Evolutionary conservation across 1,140 invertebrate species (phyloP), one percentile per base, ranked within the genome.

Genomic region (Charaxes varanes): DNA sequence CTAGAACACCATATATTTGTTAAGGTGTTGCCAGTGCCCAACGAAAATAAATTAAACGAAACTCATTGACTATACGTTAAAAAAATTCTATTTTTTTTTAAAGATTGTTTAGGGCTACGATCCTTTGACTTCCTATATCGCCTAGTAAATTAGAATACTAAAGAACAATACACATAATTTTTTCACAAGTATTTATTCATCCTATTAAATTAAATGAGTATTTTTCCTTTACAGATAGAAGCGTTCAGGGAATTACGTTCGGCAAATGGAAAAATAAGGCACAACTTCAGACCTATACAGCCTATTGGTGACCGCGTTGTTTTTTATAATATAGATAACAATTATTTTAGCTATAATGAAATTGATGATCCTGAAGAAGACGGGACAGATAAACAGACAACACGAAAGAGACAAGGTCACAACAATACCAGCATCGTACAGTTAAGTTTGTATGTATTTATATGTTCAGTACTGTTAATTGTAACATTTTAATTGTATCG

Each of bases 271-370:
- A 78, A 87, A 37, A 60, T 94, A 28, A 90, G 86, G 0, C 91
- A 93, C 53, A 94, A 94, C 60, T 92, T 90, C 65, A 87, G 93
- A 10, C 92, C 92, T 0, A 87, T 91, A 11, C 93, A 94, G 63
- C 89, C 90, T 0, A 76, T 93, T 0, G 87, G 90, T 11, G 89
- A 90, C 42, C 85, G 93, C 41, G 62, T 64, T 1, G 86, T 92
- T 6, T 86, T 77, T 48, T 87, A 86, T 36, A 89, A 89, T 33
- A 70, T 82, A 4, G 81, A 85, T 36, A 74, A 60, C 34, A 80
- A 67, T 16, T 76, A 78, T 32, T 82, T 72, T 42, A 61, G 54
- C 4, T 84, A 85, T 32, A 84, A 84, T 15, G 81, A 84, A 36
- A 40, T 79, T 3, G 79, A 85, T 10, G 63, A 73, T 4, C 59